Base-by-base conservation (phyloP, 2,888 invertebrate genomes). In the Portevinia maculata region DNA sequence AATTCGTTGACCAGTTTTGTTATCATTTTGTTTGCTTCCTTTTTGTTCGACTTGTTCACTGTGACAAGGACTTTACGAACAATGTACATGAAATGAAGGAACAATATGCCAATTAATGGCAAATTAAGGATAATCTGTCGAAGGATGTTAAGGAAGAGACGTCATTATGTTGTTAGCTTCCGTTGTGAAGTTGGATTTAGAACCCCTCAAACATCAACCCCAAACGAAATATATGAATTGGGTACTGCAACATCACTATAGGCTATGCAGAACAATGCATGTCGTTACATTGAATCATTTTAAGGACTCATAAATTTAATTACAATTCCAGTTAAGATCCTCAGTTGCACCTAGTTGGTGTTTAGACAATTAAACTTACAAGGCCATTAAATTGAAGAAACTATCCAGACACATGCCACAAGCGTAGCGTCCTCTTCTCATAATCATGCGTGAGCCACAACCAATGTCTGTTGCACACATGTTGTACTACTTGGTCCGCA, bases 51-150 rank as follows among this genome's bases (percentile, higher is more conserved):
- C 17, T 44, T 67, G 9, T 28, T 37, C 41, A 24, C 39, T 46
- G 28, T 53, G 15, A 5, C 24, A 71, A 76, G 65, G 70, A 78
- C 71, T 65, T 57, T 48, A 30, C 62, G 55, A 83, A 83, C 83
- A 83, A 78, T 78, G 71, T 13, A 24, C 19, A 32, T 17, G 62
- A 67, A 67, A 83, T 67, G 46, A 83, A 57, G 60, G 78, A 73
- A 83, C 83, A 83, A 83, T 83, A 78, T 73, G 71, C 71, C 83
- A 83, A 83, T 83, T 83, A 83, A 71, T 71, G 60, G 44, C 30
- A 67, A 83, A 78, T 83, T 83, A 73, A 83, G 83, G 71, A 83
- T 67, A 65, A 71, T 71, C 78, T 60, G 34, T 5, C 30, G 52
- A 48, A 13, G 39, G 24, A 24, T 60, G 39, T 41, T 62, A 17